Base-by-base conservation (phyloP, 1,140 invertebrate genomes). In the Bombus terrestris region DNA sequence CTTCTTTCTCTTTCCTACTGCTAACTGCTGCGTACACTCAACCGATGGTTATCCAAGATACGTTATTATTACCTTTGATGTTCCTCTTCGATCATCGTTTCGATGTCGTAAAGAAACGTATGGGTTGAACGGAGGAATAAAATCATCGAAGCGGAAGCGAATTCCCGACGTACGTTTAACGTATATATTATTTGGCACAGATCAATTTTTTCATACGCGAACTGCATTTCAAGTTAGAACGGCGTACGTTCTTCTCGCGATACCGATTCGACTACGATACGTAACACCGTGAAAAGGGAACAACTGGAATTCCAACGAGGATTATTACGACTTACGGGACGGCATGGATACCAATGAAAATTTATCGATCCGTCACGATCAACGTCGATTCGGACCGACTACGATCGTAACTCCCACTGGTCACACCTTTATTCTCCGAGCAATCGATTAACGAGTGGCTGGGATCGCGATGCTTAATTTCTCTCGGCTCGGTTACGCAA, bases 1-100 rank as follows among this genome's bases (percentile, higher is more conserved):
- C 59, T 68, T 80, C 81, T 80, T 83, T 87, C 81, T 89, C 83
- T 83, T 74, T 84, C 73, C 69, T 37, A 8, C 80, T 37, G 69
- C 71, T n/a, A 28, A 39, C 35, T 28, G 25, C 18, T 37, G 69
- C 69, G 66, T 37, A 64, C 72, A 0, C 47, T 53, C 85, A 83
- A 88, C 82, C 83, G 73, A 39, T 86, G 64, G 69, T 83, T 75
- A 76, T 81, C 39, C 47, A 22, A 53, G 18, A 53, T 53, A 53
- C 47, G 47, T 53, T 22, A 22, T 53, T n/a, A 18, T 59, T 39
- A 39, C 8, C 53, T 10, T 28, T 53, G 25, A 73, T 41, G n/a
- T 32, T n/a, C 25, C 59, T 74, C 57, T 25, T 83, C 81, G 72
- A 83, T 76, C 81, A 76, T 83, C 81, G 59, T 83, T 76, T 83